Percentiles rank a stretch among this genome's conserved stretches.
These are phyloP conservation scores for Leuciscus idus DNA, from an alignment of 2,113 vertebrate genomes.

Conservation along the genomic window DNA sequence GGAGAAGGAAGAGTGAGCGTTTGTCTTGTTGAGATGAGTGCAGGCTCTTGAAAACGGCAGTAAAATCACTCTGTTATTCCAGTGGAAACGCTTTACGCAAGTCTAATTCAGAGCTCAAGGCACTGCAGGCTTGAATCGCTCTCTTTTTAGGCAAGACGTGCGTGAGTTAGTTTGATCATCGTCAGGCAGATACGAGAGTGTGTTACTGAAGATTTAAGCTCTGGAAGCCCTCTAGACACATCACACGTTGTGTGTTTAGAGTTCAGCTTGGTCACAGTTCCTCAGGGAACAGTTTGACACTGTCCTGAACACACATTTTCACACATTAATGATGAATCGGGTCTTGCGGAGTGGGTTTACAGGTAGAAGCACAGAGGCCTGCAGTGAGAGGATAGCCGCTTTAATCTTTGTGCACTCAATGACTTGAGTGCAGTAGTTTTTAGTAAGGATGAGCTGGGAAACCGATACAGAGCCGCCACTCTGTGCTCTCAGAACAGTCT, in stretches of 20 bases:
- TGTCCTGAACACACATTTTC: conserved; percentile 75
- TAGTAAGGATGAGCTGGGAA: background rate
- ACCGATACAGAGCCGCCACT: background rate
- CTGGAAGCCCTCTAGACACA: conserved; percentile 21
- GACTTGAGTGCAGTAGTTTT: conserved; percentile 1
- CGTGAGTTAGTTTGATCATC: background rate
- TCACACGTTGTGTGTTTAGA: conserved; percentile 60
- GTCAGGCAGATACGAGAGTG: background rate
- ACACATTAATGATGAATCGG: conserved; percentile 70
- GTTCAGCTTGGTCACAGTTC: conserved; percentile 57
- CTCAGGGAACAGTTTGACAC: conserved; percentile 67
- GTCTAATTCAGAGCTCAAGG: conserved; percentile 30
- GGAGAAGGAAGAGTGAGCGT: background rate
- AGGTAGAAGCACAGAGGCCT: conserved; percentile 63
- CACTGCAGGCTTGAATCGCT: background rate
- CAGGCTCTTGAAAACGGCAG: conserved; percentile 10
- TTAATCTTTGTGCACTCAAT: conserved; percentile 6
- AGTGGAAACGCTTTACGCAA: conserved; percentile 9
- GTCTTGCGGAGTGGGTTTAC: conserved; percentile 67
- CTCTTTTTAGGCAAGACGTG: conserved; percentile 9
- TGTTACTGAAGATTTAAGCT: conserved; percentile 25
- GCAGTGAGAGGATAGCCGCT: background rate
- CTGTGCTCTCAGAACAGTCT: background rate
- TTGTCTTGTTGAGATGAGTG: conserved; percentile 1
- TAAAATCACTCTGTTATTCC: conserved; percentile 20